Percentiles rank a stretch among this genome's conserved stretches.
Conservation (phyloP, 1,140 invertebrate genomes). For the Ips nitidus region DNA sequence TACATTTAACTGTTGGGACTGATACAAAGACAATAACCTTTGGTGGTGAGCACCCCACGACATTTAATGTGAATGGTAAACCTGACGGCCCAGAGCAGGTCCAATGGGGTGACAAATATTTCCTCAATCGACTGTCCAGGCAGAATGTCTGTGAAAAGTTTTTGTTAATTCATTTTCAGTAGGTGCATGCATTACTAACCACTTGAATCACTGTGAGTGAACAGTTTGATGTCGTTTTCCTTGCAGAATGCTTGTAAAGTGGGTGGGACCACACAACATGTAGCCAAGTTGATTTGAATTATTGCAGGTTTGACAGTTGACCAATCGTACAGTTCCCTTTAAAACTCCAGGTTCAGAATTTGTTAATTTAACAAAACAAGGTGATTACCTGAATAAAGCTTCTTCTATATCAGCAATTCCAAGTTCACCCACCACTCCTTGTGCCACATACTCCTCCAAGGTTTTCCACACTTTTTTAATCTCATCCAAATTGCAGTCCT, state of each 20-base stretch:
- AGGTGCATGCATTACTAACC: conserved; percentile 58
- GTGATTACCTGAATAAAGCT: conserved; percentile 59
- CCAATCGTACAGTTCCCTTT: conserved; percentile 71
- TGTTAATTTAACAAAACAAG: not conserved
- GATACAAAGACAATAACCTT: conserved; percentile 64
- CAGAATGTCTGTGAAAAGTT: conserved; percentile 59
- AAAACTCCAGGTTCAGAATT: not conserved
- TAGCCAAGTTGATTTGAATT: conserved; percentile 93
- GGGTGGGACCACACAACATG: conserved; percentile 93
- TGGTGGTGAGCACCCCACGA: conserved; percentile 83
- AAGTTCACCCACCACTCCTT: conserved; percentile 69
- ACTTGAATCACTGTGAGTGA: conserved; percentile 93
- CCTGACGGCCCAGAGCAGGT: conserved; percentile 71
- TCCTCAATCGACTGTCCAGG: conserved; percentile 55
- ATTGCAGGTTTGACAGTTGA: conserved; percentile 86
- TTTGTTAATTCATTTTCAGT: not conserved
- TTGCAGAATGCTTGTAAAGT: conserved; percentile 87
- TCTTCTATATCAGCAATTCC: conserved; percentile 91
- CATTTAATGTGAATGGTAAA: conserved; percentile 89
- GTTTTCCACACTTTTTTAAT: conserved; percentile 73
- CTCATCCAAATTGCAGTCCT: conserved; percentile 60
- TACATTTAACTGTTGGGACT: conserved; percentile 12
- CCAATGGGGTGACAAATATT: conserved; percentile 54
- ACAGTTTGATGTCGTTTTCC: conserved; percentile 86
- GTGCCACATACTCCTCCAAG: conserved; percentile 68